These are phyloP conservation scores for Calyptomena viridis DNA, from an alignment of 2,113 vertebrate species.

Conservation along the genomic window DNA sequence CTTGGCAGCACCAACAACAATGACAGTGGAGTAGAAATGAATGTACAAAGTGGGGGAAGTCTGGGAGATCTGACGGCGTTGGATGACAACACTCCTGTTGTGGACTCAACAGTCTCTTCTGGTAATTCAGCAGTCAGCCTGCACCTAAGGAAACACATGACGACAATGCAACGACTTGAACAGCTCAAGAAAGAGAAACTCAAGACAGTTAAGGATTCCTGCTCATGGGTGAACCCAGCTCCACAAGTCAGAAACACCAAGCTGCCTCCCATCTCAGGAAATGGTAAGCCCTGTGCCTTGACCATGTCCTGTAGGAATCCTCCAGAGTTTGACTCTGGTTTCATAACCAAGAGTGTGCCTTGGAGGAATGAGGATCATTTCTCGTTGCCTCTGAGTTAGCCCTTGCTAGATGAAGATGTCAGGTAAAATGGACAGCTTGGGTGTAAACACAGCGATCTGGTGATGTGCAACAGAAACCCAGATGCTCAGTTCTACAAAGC, in stretches of 20 bases:
- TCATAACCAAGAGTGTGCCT: not conserved
- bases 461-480: not conserved
- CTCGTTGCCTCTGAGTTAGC: not conserved
- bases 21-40: slow-evolving; percentile 97
- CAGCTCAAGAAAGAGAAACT: slow-evolving; percentile 97
- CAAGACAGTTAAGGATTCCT: slow-evolving; percentile 90
- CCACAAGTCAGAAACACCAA: slow-evolving; percentile 87
- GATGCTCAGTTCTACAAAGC: not conserved
- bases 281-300: slow-evolving; percentile 74
- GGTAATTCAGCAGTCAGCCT: slow-evolving; percentile 84
- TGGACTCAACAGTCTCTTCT: slow-evolving; percentile 85
- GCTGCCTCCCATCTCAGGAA: slow-evolving; percentile 92
- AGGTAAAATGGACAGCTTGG: not conserved
- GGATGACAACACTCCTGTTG: slow-evolving; percentile 85
- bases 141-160: slow-evolving; percentile 87
- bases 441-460: not conserved
- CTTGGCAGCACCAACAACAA: slow-evolving; percentile 95
- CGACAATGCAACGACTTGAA: slow-evolving; percentile 88
- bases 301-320: not conserved
- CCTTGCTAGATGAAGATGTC: not conserved
- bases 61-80: slow-evolving; percentile 90
- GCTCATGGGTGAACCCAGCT: slow-evolving; percentile 86
- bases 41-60: slow-evolving; percentile 92
- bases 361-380: not conserved
- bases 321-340: not conserved